Evolutionary conservation across 2,888 invertebrate genomes (phyloP), one percentile per base, ranked within the genome.

Genomic region (Parochlus steinenii): DNA sequence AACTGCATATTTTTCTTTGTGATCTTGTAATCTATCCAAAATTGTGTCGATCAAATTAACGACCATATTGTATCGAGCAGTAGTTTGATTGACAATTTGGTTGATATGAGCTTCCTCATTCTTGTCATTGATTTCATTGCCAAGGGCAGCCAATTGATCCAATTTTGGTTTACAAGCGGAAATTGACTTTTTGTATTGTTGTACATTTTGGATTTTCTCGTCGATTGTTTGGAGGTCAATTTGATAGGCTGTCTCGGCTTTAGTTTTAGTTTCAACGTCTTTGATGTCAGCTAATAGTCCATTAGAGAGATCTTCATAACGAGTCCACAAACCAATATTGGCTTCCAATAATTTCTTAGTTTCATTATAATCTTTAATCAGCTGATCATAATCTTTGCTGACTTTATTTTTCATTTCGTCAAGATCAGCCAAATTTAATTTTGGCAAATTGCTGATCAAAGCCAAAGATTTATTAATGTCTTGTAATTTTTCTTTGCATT

Each of bases 61-160:
- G 2, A 83, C 67, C 1, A 75, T 69, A 51, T 80, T 74, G 52
- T 82, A 82, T 44, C 89, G 67, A 8, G 72, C 70, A 4, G 70
- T 68, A 37, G 90, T 62, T 51, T 87, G 85, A 35, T 71, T 72
- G 1, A 82, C 76, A 51, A 80, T 78, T 50, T 87, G 85, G 2
- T 72, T 68, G 10, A 83, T 77, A 27, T 87, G 68, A 0, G 82
- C 80, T 50, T 90, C 89, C 0, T 86, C 82, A 51, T 79, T 78
- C 47, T 76, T 71, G 39, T 73, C 68, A 19, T 75, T 63, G 26
- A 92, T 71, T 43, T 74, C 67, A 34, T 78, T 73, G 3, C 81
- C 77, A 4, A 81, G 63, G 18, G 64, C 62, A 10, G 69, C 66
- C 14, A 90, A 58, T 40, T 74, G 69, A 20, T 68, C 64, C 14